phyloP scores from a whole-genome alignment of 2,113 vertebrate genomes.

The Thamnaconus septentrionalis region DNA sequence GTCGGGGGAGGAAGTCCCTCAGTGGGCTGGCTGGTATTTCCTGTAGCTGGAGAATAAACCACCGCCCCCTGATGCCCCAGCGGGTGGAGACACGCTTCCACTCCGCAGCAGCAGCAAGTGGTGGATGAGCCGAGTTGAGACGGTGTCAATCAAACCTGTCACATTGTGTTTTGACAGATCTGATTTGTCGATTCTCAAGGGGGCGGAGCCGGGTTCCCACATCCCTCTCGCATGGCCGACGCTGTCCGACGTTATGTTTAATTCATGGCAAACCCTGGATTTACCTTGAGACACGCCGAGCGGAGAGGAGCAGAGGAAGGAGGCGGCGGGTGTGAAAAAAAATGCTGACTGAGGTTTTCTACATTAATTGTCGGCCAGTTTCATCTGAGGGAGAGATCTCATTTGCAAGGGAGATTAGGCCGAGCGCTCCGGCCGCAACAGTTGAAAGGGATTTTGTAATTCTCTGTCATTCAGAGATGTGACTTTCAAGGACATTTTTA shows the following conservation, averaged over 20 bases:
- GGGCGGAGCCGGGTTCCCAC: too few relatives aligned
- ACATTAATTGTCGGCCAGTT: slow-evolving; percentile 46
- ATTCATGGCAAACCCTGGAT: slow-evolving; percentile 34
- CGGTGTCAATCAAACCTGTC: too few relatives aligned
- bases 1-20: slow-evolving; percentile 53
- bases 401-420: slow-evolving; percentile 33
- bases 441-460: too few relatives aligned
- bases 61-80: slow-evolving; percentile 12
- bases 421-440: background rate
- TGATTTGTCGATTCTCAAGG: too few relatives aligned
- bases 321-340: slow-evolving; percentile 10
- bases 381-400: slow-evolving; percentile 24
- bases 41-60: slow-evolving; percentile 63
- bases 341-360: slow-evolving; percentile 54
- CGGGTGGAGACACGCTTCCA: too few relatives aligned
- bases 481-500: too few relatives aligned
- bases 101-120: too few relatives aligned
- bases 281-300: slow-evolving; percentile 41
- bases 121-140: too few relatives aligned
- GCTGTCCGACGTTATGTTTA: too few relatives aligned
- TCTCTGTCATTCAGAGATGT: too few relatives aligned
- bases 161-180: too few relatives aligned
- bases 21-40: slow-evolving; percentile 70
- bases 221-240: too few relatives aligned
- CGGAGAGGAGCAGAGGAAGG: slow-evolving; percentile 6